Conservation (phyloP, 2,888 invertebrate genomes). For the Leucozona laternaria region DNA sequence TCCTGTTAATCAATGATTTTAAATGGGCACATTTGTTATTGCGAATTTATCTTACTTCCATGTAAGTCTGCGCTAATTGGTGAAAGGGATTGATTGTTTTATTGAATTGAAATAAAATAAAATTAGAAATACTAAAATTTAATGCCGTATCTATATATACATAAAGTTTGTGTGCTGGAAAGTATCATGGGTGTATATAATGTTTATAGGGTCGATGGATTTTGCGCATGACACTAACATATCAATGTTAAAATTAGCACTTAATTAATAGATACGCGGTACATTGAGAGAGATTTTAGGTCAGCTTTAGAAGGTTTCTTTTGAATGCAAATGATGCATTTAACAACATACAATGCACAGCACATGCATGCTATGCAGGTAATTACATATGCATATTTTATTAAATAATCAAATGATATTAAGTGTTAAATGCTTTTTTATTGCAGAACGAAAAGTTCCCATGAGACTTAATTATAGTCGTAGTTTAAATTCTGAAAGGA, state of each 20-base stretch:
- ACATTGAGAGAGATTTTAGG: not conserved
- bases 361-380: not conserved
- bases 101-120: conserved; percentile 22
- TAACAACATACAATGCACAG: not conserved
- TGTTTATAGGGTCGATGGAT: conserved; percentile 45
- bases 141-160: not conserved
- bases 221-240: conserved; percentile 33
- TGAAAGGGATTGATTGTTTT: conserved; percentile 42
- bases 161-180: not conserved
- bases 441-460: no score
- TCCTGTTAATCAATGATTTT: conserved; percentile 32
- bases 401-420: not conserved
- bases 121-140: not conserved
- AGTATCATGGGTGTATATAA: not conserved
- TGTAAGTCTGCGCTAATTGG: conserved; percentile 42
- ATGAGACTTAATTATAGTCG: no score
- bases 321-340: conserved; percentile 14
- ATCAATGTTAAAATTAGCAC: conserved; percentile 54
- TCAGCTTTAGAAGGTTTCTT: conserved; percentile 14
- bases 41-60: conserved; percentile 6
- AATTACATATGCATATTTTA: not conserved
- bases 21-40: conserved; percentile 27
- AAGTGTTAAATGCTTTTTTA: no score
- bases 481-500: no score
- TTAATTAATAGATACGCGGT: conserved; percentile 26